phyloP scores from a whole-genome alignment of 2,113 vertebrate species.

The Apeltes quadracus region DNA sequence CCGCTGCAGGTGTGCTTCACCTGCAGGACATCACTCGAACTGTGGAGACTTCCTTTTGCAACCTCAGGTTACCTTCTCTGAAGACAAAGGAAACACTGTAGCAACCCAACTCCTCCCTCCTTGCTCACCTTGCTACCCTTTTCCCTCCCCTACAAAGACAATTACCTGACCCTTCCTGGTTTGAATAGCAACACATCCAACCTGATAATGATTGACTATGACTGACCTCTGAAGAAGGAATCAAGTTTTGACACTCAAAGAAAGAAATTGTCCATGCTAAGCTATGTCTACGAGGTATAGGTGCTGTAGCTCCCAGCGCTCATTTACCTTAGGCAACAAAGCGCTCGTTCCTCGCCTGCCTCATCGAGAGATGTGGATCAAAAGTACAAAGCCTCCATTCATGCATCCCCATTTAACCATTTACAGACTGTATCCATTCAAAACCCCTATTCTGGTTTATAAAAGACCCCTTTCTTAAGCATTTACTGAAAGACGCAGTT shows the following conservation, averaged over 20 bases:
- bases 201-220: slow-evolving; percentile 17
- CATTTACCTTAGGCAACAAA: slow-evolving; percentile 58
- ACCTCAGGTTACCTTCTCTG: slow-evolving; percentile 70
- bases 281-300: slow-evolving; percentile 3
- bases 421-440: slow-evolving; percentile 60
- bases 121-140: slow-evolving; percentile 15
- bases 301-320: slow-evolving; percentile 16
- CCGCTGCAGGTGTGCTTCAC: slow-evolving; percentile 59
- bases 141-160: slow-evolving; percentile 48
- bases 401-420: slow-evolving; percentile 65
- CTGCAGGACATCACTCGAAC: slow-evolving; percentile 52
- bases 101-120: slow-evolving; percentile 49
- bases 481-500: slow-evolving; percentile 66
- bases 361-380: slow-evolving; percentile 65
- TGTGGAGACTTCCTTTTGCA: slow-evolving; percentile 60
- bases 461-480: slow-evolving; percentile 72
- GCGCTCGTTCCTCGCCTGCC: slow-evolving; percentile 3
- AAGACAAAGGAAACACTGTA: slow-evolving; percentile 75
- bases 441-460: slow-evolving; percentile 62
- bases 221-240: slow-evolving; percentile 18
- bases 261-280: not conserved
- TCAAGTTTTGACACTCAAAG: slow-evolving; percentile 4
- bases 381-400: slow-evolving; percentile 74
- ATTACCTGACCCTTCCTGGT: slow-evolving; percentile 47
- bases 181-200: slow-evolving; percentile 28